Conservation (phyloP, 53 echinoderm and acorn worm species). For the Echinometra lucunter region DNA sequence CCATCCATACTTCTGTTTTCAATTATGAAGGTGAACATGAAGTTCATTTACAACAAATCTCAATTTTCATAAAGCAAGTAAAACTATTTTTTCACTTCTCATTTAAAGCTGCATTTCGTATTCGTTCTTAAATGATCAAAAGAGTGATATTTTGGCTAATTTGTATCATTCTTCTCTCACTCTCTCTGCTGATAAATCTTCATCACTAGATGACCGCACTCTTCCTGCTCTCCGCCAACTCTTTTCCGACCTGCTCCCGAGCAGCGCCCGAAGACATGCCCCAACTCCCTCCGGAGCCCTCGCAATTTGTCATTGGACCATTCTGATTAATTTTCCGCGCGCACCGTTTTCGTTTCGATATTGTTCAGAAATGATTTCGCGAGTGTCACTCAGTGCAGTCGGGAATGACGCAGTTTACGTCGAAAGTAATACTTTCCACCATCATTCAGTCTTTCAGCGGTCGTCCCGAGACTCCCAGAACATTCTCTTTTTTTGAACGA, state of each 20-base stretch:
- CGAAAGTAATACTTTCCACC: conserved; percentile 35
- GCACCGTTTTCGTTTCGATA: conserved; percentile 45
- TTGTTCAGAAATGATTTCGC: conserved; percentile 56
- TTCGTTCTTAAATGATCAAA: background rate
- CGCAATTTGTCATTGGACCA: conserved; percentile 4
- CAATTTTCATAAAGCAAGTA: background rate
- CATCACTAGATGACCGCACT: background rate
- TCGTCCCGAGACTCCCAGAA: conserved; percentile 24
- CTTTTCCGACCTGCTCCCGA: conserved; percentile 27
- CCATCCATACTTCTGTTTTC: background rate
- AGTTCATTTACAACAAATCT: too few species aligned
- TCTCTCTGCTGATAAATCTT: background rate
- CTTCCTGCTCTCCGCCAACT: conserved; percentile 20
- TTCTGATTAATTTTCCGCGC: conserved; percentile 31
- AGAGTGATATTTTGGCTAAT: background rate
- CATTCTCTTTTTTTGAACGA: conserved; percentile 8
- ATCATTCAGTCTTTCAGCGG: conserved; percentile 36
- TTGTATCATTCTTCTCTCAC: background rate
- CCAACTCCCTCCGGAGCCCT: background rate
- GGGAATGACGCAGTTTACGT: conserved; percentile 31
- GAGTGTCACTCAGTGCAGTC: conserved; percentile 40
- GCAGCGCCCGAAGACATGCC: conserved; percentile 39
- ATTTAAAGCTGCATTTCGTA: too few species aligned
- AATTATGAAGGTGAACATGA: background rate
- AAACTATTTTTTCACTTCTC: background rate